phyloP scores from a whole-genome alignment of 2,888 invertebrate species.

The Prosapia bicincta region DNA sequence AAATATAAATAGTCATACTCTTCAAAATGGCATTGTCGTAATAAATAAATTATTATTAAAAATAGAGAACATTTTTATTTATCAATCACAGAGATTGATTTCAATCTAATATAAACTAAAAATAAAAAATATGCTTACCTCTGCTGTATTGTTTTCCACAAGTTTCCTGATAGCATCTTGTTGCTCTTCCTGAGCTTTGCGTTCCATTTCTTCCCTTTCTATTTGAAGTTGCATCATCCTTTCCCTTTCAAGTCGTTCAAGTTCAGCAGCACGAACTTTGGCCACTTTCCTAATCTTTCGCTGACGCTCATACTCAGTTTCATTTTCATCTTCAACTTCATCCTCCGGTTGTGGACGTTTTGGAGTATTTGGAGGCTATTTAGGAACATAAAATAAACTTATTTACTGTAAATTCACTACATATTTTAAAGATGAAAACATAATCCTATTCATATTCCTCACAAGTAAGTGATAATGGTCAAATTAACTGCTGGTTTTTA shows the following conservation, averaged over 20 bases:
- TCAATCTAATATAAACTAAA: neutral
- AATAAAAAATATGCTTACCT: conserved; percentile 53
- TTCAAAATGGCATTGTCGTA: neutral
- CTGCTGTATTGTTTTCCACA: conserved; percentile 70
- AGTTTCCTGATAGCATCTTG: conserved; percentile 71
- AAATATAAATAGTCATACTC: too few relatives aligned
- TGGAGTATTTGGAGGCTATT: conserved; percentile 77
- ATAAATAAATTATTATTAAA: neutral
- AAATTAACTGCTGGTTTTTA: too few relatives aligned
- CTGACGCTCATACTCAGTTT: conserved; percentile 50
- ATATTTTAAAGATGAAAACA: too few relatives aligned
- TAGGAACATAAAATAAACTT: too few relatives aligned
- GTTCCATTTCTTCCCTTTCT: conserved; percentile 34
- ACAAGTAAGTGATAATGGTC: too few relatives aligned
- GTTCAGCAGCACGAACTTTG: conserved; percentile 37
- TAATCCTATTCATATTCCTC: too few relatives aligned
- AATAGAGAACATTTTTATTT: neutral
- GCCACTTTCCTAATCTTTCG: conserved; percentile 44
- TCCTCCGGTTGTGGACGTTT: conserved; percentile 65
- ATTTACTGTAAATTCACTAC: too few relatives aligned
- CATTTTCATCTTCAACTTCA: conserved; percentile 63
- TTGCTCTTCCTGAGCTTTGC: conserved; percentile 57
- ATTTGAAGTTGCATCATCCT: conserved; percentile 31
- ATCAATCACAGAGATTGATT: neutral
- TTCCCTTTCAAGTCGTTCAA: conserved; percentile 35